A percentile compares a stretch with the other conserved stretches of the same genome.
These are phyloP conservation scores for Dicerorhinus sumatrensis DNA, from an alignment of 2,113 vertebrate genomes.

Conservation along the genomic window DNA sequence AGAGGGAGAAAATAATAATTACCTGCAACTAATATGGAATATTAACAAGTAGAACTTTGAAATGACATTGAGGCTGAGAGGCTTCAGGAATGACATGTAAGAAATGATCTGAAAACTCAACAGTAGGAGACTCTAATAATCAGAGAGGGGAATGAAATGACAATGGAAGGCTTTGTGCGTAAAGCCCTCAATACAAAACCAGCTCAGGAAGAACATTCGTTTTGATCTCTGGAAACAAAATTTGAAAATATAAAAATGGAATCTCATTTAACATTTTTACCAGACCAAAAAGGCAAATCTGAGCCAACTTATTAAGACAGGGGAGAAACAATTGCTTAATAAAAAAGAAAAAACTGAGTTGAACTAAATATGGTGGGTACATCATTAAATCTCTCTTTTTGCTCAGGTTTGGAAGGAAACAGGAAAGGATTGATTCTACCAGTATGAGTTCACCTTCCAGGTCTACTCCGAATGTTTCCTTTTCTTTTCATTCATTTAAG, in stretches of 20 bases:
- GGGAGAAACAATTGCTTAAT: constrained; percentile 46
- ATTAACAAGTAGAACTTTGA: constrained; percentile 79
- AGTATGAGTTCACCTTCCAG: background rate
- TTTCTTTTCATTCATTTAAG: constrained; percentile 18
- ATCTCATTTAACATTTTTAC: constrained; percentile 83
- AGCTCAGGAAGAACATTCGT: constrained; percentile 74
- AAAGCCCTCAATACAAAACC: constrained; percentile 81
- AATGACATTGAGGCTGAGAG: constrained; percentile 69
- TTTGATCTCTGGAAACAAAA: constrained; percentile 85
- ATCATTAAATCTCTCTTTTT: constrained; percentile 7
- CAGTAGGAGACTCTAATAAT: constrained; percentile 85
- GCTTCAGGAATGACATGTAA: constrained; percentile 79
- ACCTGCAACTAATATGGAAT: constrained; percentile 67
- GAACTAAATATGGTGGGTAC: background rate
- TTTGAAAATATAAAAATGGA: constrained; percentile 79
- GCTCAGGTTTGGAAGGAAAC: background rate
- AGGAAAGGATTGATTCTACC: background rate
- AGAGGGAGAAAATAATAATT: constrained; percentile 45
- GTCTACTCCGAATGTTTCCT: background rate
- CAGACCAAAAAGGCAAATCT: constrained; percentile 73
- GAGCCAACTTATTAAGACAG: constrained; percentile 66
- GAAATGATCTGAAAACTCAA: constrained; percentile 81
- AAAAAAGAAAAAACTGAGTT: background rate
- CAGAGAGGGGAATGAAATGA: constrained; percentile 82
- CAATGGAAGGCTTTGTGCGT: constrained; percentile 82